A percentile compares a stretch with the other conserved stretches of the same genome.
Conservation (phyloP, 2,797 vertebrate genomes). For the Monodelphis domestica region DNA sequence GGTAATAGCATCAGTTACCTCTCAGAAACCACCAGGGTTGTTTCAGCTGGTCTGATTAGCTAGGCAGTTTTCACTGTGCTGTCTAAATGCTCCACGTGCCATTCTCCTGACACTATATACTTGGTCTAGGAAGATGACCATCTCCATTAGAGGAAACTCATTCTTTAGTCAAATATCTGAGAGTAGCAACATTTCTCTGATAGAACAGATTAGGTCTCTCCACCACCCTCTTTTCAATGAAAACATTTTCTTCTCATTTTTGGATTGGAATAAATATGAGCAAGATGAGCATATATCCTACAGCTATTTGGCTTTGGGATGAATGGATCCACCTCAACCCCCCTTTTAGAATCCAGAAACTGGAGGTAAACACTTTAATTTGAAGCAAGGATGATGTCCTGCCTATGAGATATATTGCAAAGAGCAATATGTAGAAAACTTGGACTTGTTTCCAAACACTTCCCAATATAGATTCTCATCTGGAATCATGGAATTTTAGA, state of each 20-base stretch:
- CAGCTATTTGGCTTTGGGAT: neutral
- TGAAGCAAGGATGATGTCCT: neutral
- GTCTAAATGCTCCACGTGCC: neutral
- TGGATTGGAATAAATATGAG: neutral
- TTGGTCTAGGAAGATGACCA: neutral
- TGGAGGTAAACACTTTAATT: neutral
- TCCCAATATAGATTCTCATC: neutral
- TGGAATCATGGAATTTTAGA: neutral
- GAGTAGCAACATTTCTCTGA: neutral
- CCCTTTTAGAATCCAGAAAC: neutral
- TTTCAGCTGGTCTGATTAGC: neutral
- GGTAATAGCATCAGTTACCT: neutral
- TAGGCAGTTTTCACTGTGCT: neutral
- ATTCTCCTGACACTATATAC: neutral
- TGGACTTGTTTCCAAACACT: neutral
- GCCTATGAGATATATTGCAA: neutral
- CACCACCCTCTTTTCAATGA: neutral
- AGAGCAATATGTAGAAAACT: neutral
- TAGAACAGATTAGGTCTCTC: neutral
- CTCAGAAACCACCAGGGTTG: neutral
- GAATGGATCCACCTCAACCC: neutral
- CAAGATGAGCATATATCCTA: neutral
- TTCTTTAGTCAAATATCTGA: neutral
- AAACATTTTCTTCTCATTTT: neutral
- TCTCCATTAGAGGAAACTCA: neutral